A percentile compares a stretch with the other conserved stretches of the same genome.
phyloP scores from a whole-genome alignment of 1,140 invertebrate species.

The Drosophila kanapiae region DNA sequence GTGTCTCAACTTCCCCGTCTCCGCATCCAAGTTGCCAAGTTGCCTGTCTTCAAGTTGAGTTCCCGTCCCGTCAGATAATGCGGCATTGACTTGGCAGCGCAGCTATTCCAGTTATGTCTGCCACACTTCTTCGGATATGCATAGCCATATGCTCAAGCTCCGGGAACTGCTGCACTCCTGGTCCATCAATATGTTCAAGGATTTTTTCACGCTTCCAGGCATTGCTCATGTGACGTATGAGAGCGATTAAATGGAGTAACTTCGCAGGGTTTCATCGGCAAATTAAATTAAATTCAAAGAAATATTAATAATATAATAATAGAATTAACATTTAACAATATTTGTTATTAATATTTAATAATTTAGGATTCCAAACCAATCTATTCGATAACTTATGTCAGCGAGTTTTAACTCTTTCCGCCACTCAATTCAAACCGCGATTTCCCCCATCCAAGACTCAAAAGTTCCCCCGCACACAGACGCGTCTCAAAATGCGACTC shows the following conservation, averaged over 20 bases:
- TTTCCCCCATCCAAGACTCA: slow-evolving; percentile 17
- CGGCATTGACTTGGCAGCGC: slow-evolving; percentile 45
- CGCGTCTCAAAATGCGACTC: slow-evolving; percentile 27
- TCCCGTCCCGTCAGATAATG: slow-evolving; percentile 26
- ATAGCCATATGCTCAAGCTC: slow-evolving; percentile 48
- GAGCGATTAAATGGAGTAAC: background rate
- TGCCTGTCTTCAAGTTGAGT: background rate
- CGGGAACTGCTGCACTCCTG: slow-evolving; percentile 75
- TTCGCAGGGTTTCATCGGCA: background rate
- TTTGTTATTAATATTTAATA: too few species aligned
- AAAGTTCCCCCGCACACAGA: background rate
- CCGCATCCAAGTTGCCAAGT: background rate
- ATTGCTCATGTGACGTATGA: slow-evolving; percentile 11
- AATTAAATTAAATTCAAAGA: background rate
- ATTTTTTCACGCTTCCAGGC: slow-evolving; percentile 76
- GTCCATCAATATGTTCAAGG: slow-evolving; percentile 79
- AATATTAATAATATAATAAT: too few species aligned
- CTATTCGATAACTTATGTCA: background rate
- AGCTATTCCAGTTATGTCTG: slow-evolving; percentile 73
- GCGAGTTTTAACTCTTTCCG: slow-evolving; percentile 13
- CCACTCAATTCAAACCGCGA: slow-evolving; percentile 23
- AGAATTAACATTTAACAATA: too few species aligned
- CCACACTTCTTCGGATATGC: slow-evolving; percentile 45
- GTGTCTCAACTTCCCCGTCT: slow-evolving; percentile 5
- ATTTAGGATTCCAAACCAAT: too few species aligned